Conservation (phyloP, 1,140 invertebrate genomes). For the Heterodera schachtii region DNA sequence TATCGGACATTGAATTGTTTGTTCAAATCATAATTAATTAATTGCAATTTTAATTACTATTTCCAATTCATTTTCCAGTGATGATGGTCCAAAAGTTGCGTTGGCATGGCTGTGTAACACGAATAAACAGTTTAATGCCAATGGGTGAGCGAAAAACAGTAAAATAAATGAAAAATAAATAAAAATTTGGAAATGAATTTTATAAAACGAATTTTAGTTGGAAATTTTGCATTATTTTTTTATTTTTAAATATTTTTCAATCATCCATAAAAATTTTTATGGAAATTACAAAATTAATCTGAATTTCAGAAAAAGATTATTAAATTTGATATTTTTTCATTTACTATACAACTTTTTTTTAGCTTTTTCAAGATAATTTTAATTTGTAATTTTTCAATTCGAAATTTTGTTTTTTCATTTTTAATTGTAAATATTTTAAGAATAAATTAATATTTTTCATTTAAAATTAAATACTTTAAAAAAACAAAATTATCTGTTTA, state of each 20-base stretch:
- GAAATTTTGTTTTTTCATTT: too few species aligned
- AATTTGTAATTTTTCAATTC: too few species aligned
- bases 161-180: background rate
- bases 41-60: background rate
- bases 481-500: background rate
- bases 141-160: slow-evolving; percentile 7
- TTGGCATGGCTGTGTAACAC: slow-evolving; percentile 64
- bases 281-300: too few species aligned
- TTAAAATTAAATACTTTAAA: background rate
- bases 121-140: slow-evolving; percentile 55
- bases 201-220: too few species aligned
- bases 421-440: background rate
- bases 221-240: too few species aligned
- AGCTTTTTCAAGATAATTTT: too few species aligned
- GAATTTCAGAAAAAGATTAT: background rate
- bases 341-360: too few species aligned
- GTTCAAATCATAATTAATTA: slow-evolving; percentile 9
- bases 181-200: too few species aligned
- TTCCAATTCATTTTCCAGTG: slow-evolving; percentile 44
- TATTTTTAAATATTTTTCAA: too few species aligned
- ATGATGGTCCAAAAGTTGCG: slow-evolving; percentile 65
- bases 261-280: too few species aligned
- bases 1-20: slow-evolving; percentile 62
- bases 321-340: too few species aligned
- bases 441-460: background rate